Percentiles rank a stretch among this genome's conserved stretches.
Evolutionary conservation across 2,888 invertebrate genomes (phyloP).

Genomic region (Macrostomum cliftonense): DNA sequence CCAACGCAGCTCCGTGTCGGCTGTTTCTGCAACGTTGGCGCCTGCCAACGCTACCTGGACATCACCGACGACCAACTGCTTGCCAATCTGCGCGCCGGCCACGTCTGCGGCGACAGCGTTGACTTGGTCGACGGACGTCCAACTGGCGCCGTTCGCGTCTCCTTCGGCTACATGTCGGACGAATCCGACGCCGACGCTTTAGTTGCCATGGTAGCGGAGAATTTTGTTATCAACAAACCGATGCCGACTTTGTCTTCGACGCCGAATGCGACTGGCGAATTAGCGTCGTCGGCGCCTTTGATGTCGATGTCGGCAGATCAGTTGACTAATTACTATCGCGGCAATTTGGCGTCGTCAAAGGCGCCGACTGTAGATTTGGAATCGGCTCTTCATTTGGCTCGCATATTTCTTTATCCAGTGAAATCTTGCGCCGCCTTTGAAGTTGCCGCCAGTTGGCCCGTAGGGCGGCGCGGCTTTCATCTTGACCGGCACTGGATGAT

Average conservation of each 20-base stretch:
- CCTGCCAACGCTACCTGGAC: constrained; percentile 61
- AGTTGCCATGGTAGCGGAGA: constrained; percentile 53
- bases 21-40: constrained; percentile 88
- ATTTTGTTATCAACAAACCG: constrained; percentile 43
- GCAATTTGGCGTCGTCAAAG: too few relatives aligned
- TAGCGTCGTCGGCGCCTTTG: background rate
- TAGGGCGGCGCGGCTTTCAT: constrained; percentile 57
- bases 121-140: constrained; percentile 68
- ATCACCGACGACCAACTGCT: constrained; percentile 52
- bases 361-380: too few relatives aligned
- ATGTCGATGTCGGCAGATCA: background rate
- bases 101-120: constrained; percentile 63
- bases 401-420: constrained; percentile 11
- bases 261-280: too few relatives aligned
- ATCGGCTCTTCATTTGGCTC: background rate
- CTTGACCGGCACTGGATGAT: constrained; percentile 89
- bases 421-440: constrained; percentile 13
- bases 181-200: constrained; percentile 52
- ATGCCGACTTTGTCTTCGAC: background rate
- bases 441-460: constrained; percentile 45
- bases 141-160: constrained; percentile 73
- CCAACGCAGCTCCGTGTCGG: constrained; percentile 58
- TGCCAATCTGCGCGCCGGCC: constrained; percentile 50
- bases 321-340: too few relatives aligned
- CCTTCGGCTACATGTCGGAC: constrained; percentile 75